Evolutionary conservation across 2,113 vertebrate genomes (phyloP).

Genomic region (Strix uralensis): DNA sequence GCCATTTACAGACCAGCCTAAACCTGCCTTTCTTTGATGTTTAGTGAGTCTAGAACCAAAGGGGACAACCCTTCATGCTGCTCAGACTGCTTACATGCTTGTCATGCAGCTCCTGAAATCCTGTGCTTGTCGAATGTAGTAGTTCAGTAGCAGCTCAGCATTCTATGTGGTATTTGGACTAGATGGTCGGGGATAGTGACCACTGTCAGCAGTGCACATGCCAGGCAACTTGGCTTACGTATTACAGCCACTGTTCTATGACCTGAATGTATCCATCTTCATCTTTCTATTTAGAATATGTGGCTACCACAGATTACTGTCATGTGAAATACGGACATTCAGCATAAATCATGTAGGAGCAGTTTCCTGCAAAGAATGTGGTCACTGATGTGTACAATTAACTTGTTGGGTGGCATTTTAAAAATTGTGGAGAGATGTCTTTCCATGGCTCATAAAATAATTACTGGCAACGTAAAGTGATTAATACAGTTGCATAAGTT

Average conservation of each 20-base stretch:
- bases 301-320: background rate
- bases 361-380: background rate
- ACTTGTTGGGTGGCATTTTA: background rate
- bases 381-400: background rate
- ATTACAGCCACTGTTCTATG: background rate
- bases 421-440: background rate
- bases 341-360: background rate
- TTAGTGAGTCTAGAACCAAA: background rate
- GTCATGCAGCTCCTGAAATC: background rate
- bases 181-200: background rate
- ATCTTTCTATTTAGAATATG: background rate
- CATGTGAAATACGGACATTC: background rate
- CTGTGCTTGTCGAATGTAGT: background rate
- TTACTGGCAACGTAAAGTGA: background rate
- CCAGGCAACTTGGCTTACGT: background rate
- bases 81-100: background rate
- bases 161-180: background rate
- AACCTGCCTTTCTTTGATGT: background rate
- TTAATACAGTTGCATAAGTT: background rate
- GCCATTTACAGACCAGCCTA: background rate
- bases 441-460: background rate
- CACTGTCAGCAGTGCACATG: accelerated
- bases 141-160: background rate
- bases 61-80: background rate
- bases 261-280: background rate